Percentiles rank a stretch among this genome's conserved stretches.
These are phyloP conservation scores for Hirtodrosophila trivittata DNA, from an alignment of 2,888 invertebrate genomes.

Conservation along the genomic window DNA sequence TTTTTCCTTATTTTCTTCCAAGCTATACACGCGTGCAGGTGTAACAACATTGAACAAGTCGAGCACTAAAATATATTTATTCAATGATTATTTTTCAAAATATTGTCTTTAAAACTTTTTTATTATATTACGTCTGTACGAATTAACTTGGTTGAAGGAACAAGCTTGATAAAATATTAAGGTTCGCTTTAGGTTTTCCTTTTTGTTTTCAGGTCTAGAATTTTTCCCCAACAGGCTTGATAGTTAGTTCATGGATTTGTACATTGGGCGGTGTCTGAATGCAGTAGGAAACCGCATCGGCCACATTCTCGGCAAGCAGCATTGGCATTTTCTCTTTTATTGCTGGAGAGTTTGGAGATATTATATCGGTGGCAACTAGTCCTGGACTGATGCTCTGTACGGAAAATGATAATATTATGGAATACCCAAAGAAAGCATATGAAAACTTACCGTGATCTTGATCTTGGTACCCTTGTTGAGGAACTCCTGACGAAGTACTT, in stretches of 20 bases:
- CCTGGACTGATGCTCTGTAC: slow-evolving; percentile 78
- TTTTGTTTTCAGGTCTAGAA: neutral
- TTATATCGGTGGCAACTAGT: slow-evolving; percentile 62
- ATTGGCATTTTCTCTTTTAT: slow-evolving; percentile 15
- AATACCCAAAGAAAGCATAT: too few species aligned
- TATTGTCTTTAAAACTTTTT: too few species aligned
- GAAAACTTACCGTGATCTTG: slow-evolving; percentile 61
- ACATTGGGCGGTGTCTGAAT: slow-evolving; percentile 71
- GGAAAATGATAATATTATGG: too few species aligned
- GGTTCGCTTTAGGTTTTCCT: too few species aligned
- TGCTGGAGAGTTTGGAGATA: slow-evolving; percentile 36
- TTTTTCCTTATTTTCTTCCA: too few species aligned
- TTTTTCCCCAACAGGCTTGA: slow-evolving; percentile 47
- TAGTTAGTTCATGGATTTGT: slow-evolving; percentile 44
- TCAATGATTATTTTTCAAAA: too few species aligned
- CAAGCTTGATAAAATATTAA: slow-evolving; percentile 26
- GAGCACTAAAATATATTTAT: too few species aligned
- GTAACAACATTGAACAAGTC: too few species aligned
- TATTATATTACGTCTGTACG: too few species aligned
- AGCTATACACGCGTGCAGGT: too few species aligned
- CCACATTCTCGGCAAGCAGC: slow-evolving; percentile 65
- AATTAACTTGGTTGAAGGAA: too few species aligned
- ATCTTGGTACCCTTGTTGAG: slow-evolving; percentile 54
- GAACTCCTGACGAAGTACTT: slow-evolving; percentile 76
- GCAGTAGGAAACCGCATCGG: slow-evolving; percentile 66